Conservation (phyloP, 2,113 vertebrate genomes). For the Garra rufa region DNA sequence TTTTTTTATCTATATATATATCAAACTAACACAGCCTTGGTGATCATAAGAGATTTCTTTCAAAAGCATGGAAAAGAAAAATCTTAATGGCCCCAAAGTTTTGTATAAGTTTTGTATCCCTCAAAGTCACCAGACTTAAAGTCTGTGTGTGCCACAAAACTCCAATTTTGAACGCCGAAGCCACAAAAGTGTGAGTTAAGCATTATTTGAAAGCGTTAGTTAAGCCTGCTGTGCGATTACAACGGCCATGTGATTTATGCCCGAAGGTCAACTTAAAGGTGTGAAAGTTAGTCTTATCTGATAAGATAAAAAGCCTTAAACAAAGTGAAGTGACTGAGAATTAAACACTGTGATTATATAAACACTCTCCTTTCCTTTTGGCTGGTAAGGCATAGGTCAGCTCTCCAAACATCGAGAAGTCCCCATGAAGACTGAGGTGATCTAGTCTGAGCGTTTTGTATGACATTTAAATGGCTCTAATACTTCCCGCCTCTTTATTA, state of each 20-base stretch:
- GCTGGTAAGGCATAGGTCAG: not conserved
- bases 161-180: not conserved
- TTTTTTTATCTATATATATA: too few species aligned
- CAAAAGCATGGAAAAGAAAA: not conserved
- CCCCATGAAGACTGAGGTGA: not conserved
- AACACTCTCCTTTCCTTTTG: conserved; percentile 58
- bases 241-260: conserved; percentile 62
- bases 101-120: not conserved
- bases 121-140: not conserved
- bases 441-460: not conserved
- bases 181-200: not conserved
- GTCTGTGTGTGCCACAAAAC: not conserved
- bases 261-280: conserved; percentile 69
- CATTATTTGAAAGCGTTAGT: too few species aligned
- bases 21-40: too few species aligned
- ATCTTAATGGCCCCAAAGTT: too few species aligned
- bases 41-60: not conserved
- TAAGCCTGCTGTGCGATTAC: not conserved
- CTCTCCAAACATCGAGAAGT: not conserved
- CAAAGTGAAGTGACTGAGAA: conserved; percentile 62
- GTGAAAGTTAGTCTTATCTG: conserved; percentile 76
- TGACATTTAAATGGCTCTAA: not conserved
- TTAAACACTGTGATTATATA: conserved; percentile 62
- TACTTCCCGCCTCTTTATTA: not conserved
- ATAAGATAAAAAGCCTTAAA: conserved; percentile 71